phyloP scores from a whole-genome alignment of 2,797 vertebrate genomes.

The Aphelocoma californica region DNA sequence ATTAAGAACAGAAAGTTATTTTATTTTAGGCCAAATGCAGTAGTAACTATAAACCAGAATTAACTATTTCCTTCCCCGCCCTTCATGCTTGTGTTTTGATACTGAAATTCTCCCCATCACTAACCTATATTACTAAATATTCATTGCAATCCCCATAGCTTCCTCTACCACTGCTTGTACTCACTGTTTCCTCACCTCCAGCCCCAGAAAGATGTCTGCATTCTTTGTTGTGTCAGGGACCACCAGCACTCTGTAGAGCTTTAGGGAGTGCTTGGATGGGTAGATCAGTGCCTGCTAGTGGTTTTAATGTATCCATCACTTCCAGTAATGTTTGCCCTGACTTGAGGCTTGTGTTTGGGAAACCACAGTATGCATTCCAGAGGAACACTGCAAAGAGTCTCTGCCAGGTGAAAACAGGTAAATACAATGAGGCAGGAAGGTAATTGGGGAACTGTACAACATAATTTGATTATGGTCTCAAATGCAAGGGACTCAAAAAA shows the following conservation, averaged over 20 bases:
- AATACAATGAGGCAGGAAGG: slow-evolving; percentile 55
- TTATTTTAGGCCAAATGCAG: slow-evolving; percentile 48
- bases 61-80: background rate
- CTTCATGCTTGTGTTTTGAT: slow-evolving; percentile 43
- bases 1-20: slow-evolving; percentile 48
- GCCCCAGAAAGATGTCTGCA: background rate
- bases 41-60: slow-evolving; percentile 43
- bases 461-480: background rate
- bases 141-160: background rate
- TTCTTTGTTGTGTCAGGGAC: background rate
- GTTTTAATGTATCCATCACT: slow-evolving; percentile 13
- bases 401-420: slow-evolving; percentile 56
- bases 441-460: background rate
- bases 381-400: background rate
- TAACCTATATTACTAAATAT: background rate
- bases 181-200: background rate
- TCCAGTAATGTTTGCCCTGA: background rate
- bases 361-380: background rate
- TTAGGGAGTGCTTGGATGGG: background rate
- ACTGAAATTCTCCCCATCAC: slow-evolving; percentile 5
- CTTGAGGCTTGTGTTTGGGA: slow-evolving; percentile 34
- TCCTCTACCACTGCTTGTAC: background rate
- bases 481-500: background rate
- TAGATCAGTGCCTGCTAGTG: slow-evolving; percentile 1
- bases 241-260: background rate